These are phyloP conservation scores for Ochropleura plecta DNA, from an alignment of 2,888 invertebrate genomes.

Conservation along the genomic window DNA sequence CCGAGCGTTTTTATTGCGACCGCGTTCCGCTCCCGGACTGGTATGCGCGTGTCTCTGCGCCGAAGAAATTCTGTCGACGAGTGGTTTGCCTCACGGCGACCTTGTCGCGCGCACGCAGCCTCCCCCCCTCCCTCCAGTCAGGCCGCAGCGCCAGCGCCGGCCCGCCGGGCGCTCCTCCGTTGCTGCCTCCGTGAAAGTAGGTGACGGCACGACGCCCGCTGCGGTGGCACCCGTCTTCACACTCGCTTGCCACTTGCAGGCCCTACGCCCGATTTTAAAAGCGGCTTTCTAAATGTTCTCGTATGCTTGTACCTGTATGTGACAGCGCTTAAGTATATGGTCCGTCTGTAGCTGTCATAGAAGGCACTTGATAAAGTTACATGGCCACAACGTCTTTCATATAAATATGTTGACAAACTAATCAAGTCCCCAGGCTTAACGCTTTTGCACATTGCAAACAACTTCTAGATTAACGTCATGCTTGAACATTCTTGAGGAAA, in stretches of 20 bases:
- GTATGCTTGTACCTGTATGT: conserved; percentile 66
- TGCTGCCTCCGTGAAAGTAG: conserved; percentile 87
- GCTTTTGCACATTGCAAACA: conserved; percentile 28
- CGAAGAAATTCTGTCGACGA: conserved; percentile 88
- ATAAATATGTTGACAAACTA: conserved; percentile 21
- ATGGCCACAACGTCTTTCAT: conserved; percentile 39
- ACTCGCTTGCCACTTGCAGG: conserved; percentile 73
- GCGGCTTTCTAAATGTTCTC: conserved; percentile 84
- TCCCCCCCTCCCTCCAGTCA: conserved; percentile 66
- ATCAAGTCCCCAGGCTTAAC: conserved; percentile 1
- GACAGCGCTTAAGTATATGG: conserved; percentile 61
- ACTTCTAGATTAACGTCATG: conserved; percentile 21
- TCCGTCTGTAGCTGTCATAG: conserved; percentile 56
- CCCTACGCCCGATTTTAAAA: conserved; percentile 80
- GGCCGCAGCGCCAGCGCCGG: conserved; percentile 64
- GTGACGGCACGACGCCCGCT: conserved; percentile 78
- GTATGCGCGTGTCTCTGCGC: conserved; percentile 85
- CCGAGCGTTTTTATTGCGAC: conserved; percentile 88
- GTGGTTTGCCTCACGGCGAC: conserved; percentile 90
- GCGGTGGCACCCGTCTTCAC: conserved; percentile 76
- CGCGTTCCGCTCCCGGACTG: conserved; percentile 86
- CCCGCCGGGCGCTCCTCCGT: conserved; percentile 72
- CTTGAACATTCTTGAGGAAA: conserved; percentile 43
- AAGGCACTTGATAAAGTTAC: conserved; percentile 45
- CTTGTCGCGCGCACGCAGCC: conserved; percentile 82